These are phyloP conservation scores for Alsophila aescularia DNA, from an alignment of 2,888 invertebrate species.

Conservation along the genomic window DNA sequence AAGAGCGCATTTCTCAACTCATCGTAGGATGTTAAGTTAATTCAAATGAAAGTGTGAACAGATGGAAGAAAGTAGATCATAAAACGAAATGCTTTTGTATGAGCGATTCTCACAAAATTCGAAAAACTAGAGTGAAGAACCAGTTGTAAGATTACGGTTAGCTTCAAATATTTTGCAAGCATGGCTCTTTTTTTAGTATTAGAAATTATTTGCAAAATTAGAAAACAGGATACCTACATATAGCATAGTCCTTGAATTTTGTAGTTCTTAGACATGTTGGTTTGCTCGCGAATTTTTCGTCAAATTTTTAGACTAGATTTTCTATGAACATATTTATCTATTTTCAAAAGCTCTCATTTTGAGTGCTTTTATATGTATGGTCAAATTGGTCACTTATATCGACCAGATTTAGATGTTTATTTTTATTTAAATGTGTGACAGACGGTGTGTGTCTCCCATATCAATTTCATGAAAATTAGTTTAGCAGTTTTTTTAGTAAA, in stretches of 20 bases:
- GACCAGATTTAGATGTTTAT: too few relatives aligned
- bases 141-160: conserved; percentile 9
- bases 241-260: background rate
- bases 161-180: background rate
- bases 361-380: too few relatives aligned
- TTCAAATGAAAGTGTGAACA: conserved; percentile 38
- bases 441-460: too few relatives aligned
- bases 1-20: conserved; percentile 10
- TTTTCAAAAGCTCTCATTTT: too few relatives aligned
- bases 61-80: conserved; percentile 38
- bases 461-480: too few relatives aligned
- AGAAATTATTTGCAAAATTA: background rate
- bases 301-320: too few relatives aligned
- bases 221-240: background rate
- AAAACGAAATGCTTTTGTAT: conserved; percentile 33
- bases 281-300: too few relatives aligned
- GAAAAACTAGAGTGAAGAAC: conserved; percentile 22
- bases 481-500: too few relatives aligned
- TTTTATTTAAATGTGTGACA: too few relatives aligned
- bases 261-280: too few relatives aligned
- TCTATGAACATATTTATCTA: too few relatives aligned
- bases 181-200: background rate
- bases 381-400: too few relatives aligned
- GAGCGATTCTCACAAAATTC: conserved; percentile 32
- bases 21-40: conserved; percentile 37